Percentiles rank a stretch among this genome's conserved stretches.
These are phyloP conservation scores for Blomia tropicalis DNA, from an alignment of 2,888 invertebrate genomes.

Conservation along the genomic window DNA sequence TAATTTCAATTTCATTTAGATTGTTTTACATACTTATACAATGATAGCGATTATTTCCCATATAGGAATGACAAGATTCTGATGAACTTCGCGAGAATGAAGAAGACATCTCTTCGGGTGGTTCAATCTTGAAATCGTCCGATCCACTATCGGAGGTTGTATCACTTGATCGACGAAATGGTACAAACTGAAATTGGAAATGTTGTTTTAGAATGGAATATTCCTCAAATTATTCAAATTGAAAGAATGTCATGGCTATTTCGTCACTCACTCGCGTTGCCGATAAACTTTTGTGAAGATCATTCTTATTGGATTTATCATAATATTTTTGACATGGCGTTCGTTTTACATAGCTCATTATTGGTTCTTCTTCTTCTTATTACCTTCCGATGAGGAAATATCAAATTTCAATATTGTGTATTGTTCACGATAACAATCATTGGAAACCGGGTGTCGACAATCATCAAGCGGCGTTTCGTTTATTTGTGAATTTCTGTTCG, in stretches of 20 bases:
- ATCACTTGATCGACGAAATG: constrained; percentile 21
- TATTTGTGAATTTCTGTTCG: too few species aligned
- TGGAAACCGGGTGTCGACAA: too few species aligned
- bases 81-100: constrained; percentile 22
- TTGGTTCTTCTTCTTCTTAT: neutral
- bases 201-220: neutral
- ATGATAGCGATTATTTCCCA: constrained; percentile 2
- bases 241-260: neutral
- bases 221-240: neutral
- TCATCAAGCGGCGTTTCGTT: too few species aligned
- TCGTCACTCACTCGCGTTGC: constrained; percentile 14
- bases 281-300: constrained; percentile 18
- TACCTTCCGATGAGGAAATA: too few species aligned
- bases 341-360: constrained; percentile 18
- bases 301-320: constrained; percentile 17
- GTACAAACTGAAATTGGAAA: constrained; percentile 14
- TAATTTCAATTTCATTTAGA: too few species aligned
- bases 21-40: neutral
- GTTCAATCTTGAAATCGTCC: constrained; percentile 22
- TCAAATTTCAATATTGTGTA: too few species aligned
- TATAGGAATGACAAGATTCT: constrained; percentile 21
- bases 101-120: constrained; percentile 20
- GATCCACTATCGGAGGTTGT: constrained; percentile 22
- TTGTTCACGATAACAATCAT: too few species aligned
- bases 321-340: constrained; percentile 22